A percentile compares a stretch with the other conserved stretches of the same genome.
Conservation (phyloP, 2,113 vertebrate genomes). For the Spilogale gracilis region DNA sequence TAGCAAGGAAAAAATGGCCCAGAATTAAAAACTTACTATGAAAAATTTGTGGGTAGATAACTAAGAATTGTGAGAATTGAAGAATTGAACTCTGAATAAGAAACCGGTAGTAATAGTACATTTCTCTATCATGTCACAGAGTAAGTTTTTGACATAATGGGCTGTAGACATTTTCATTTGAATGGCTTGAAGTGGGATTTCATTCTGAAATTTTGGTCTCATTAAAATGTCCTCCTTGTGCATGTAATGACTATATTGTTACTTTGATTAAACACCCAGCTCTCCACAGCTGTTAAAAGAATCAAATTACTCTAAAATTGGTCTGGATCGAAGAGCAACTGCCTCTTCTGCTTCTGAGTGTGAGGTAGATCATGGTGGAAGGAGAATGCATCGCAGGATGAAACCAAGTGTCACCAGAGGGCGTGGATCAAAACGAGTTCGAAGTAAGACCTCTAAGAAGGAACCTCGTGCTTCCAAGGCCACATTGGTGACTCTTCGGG, state of each 20-base stretch:
- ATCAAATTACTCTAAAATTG: slow-evolving; percentile 77
- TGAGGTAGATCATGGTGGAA: slow-evolving; percentile 75
- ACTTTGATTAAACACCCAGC: slow-evolving; percentile 79
- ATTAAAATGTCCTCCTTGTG: slow-evolving; percentile 47
- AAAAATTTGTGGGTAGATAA: not conserved
- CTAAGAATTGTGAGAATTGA: not conserved
- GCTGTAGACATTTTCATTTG: slow-evolving; percentile 58
- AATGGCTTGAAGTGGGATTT: slow-evolving; percentile 57
- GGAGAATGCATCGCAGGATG: slow-evolving; percentile 78
- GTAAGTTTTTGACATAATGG: slow-evolving; percentile 48
- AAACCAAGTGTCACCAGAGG: slow-evolving; percentile 81
- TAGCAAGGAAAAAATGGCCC: not conserved
- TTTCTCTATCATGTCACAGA: slow-evolving; percentile 1
- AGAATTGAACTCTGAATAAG: not conserved
- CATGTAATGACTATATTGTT: slow-evolving; percentile 43
- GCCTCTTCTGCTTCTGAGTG: slow-evolving; percentile 75
- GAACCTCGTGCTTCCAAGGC: slow-evolving; percentile 86
- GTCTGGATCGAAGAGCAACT: slow-evolving; percentile 77
- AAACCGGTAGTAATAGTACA: slow-evolving; percentile 26
- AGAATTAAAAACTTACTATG: slow-evolving; percentile 27
- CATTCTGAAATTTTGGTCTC: slow-evolving; percentile 31
- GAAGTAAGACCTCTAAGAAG: slow-evolving; percentile 79
- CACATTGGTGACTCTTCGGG: slow-evolving; percentile 92
- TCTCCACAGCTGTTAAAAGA: slow-evolving; percentile 74
- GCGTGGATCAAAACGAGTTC: slow-evolving; percentile 81